A percentile compares a stretch with the other conserved stretches of the same genome.
Conservation (phyloP, 1,140 invertebrate genomes). For the Drosophila biarmipes region DNA sequence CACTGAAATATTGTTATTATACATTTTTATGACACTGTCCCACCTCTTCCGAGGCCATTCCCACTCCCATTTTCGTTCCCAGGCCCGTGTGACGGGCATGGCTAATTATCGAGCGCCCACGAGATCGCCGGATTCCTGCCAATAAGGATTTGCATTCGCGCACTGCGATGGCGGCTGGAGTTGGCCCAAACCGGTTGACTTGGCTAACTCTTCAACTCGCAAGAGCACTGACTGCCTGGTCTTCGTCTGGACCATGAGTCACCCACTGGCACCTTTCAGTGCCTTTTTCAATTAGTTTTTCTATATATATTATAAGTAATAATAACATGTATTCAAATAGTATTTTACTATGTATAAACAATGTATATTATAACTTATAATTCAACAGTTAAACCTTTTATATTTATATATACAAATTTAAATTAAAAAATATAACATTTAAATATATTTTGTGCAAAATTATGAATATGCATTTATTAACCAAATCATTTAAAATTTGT, state of each 20-base stretch:
- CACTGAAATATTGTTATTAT: conserved; percentile 84
- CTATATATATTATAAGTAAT: too few species aligned
- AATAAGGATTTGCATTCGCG: conserved; percentile 9
- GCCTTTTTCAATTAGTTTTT: not conserved
- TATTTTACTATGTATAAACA: too few species aligned
- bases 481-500: too few species aligned
- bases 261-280: not conserved
- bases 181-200: conserved; percentile 5
- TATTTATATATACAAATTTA: too few species aligned
- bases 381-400: too few species aligned
- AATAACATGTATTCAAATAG: not conserved
- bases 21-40: conserved; percentile 78
- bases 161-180: not conserved
- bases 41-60: conserved; percentile 25
- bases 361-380: too few species aligned
- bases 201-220: not conserved
- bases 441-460: too few species aligned
- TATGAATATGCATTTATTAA: too few species aligned
- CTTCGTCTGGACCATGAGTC: not conserved
- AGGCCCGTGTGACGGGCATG: conserved; percentile 20
- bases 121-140: conserved; percentile 11
- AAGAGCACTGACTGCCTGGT: not conserved
- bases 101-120: conserved; percentile 41
- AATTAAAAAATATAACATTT: too few species aligned
- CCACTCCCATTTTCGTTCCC: conserved; percentile 4